Evolutionary conservation across 64 coral and sea anemone genomes (phyloP), one percentile per base, ranked within the genome.

Genomic region (Acropora yongei): DNA sequence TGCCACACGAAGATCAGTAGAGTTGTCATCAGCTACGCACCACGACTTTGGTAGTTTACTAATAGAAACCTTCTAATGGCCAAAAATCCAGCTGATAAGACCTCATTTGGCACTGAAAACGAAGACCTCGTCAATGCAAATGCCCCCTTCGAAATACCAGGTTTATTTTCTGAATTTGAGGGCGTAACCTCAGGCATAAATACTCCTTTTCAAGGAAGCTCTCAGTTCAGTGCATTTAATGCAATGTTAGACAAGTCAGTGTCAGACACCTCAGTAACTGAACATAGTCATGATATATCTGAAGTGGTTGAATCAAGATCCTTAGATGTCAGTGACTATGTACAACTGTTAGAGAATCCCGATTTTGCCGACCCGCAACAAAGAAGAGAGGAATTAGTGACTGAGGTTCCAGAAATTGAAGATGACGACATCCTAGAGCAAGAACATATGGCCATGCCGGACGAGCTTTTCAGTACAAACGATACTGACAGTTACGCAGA

Each of bases 381-480:
- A 2, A 80, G 17, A 55, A 80, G 11, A 50, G 2, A 80, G 47
- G 78, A 68, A 68, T 17, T 57, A n/a, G 78, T 49, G 53, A 80
- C 78, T 4, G 76, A 80, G n/a, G 53, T 50, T 19, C 78, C 53
- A 47, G 78, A 80, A 47, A n/a, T 80, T 57, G 78, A 80, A 80
- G 13, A 42, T 17, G 46, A 50, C 16, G 78, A 80, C 41, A 50
- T 6, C 47, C 78, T 55, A 19, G 78, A 80, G 18, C 78, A 80
- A 57, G 48, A 80, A 13, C 46, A 43, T 47, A 19, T 39, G 47
- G 6, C 0, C 41, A 45, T 42, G 78, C 13, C 78, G 13, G 44
- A 80, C 13, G 78, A 80, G 47, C 78, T 80, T 41, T 80, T 80
- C 44, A 45, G 17, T 57, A 9, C 51, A 55, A 80, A 80, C 47